Conservation (phyloP, 2,888 invertebrate species). For the Agrochola litura region DNA sequence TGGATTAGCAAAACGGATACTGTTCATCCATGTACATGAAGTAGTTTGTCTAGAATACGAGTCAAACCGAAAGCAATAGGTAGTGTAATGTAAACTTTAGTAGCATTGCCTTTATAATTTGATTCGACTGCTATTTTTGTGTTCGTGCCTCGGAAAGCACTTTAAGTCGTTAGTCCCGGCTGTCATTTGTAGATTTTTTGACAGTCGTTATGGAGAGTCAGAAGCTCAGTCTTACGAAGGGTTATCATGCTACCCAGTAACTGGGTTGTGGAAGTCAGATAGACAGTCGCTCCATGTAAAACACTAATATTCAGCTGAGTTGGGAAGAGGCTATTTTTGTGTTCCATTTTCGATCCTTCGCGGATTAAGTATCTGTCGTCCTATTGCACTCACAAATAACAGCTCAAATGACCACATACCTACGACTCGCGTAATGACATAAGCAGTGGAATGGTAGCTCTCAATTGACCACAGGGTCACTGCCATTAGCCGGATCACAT, state of each 20-base stretch:
- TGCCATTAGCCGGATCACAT: constrained; percentile 33
- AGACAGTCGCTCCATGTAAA: too few species aligned
- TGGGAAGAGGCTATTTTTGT: too few species aligned
- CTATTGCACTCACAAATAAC: not conserved
- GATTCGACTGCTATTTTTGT: not conserved
- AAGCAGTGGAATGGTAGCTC: constrained; percentile 10
- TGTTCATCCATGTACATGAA: not conserved
- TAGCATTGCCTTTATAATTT: not conserved
- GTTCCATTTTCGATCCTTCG: not conserved
- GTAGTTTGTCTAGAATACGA: not conserved
- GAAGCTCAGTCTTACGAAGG: too few species aligned
- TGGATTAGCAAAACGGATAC: not conserved
- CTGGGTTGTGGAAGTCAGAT: too few species aligned
- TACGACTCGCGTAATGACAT: constrained; percentile 14
- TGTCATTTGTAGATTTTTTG: not conserved
- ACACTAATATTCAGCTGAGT: not conserved
- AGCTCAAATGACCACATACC: not conserved
- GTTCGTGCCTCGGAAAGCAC: not conserved
- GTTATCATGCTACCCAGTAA: too few species aligned
- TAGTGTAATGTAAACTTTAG: not conserved
- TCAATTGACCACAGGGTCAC: constrained; percentile 36
- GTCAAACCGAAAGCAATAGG: not conserved
- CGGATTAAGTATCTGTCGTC: too few species aligned
- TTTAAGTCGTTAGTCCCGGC: not conserved
- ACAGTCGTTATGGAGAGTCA: not conserved